Evolutionary conservation across 2,888 invertebrate species (phyloP), one percentile per base, ranked within the genome.

Genomic region (Congeria kusceri): DNA sequence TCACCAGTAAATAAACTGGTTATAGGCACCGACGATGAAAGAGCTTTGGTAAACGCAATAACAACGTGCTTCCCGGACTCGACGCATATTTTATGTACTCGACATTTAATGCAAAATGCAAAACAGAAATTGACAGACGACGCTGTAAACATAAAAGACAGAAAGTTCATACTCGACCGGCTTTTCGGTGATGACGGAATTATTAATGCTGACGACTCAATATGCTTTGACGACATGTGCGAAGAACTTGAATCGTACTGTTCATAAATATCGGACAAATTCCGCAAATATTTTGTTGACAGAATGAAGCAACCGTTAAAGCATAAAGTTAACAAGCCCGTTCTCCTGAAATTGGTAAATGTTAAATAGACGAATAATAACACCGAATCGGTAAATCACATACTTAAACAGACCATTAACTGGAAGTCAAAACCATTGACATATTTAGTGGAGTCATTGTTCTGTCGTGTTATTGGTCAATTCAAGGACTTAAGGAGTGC

Each of bases 331-430:
- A 65, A 64, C 23, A n/a, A 28, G 7, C 69, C 70, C 0, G 3
- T 20, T 0, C 15, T 25, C 47, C 0, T n/a, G 4, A 44, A 59
- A 0, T 27, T 47, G 3, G 25, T 71, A 20, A 29, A 58, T 20
- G 28, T 13, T 20, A 9, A 49, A 2, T 83, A 79, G 77, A 83
- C 77, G 18, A 79, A 83, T 32, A 83, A 83, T 28, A 77, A 77
- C 47, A 66, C 47, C 11, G 77, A 68, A 25, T 77, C 74, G 0
- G 28, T 80, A 0, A 80, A 83, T 20, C 83, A 80, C 23, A 69
- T 80, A 3, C 28, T 77, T 1, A 80, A 80, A 63, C 75, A 80
- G 49, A 53, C 75, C 0, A 29, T 75, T 3, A 72, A 63, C 44
- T 64, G 70, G 76, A 65, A 69, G 29, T 27, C 64, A 18, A 64